phyloP scores from a whole-genome alignment of 2,113 vertebrate genomes.

The Mastomys natalensis region DNA sequence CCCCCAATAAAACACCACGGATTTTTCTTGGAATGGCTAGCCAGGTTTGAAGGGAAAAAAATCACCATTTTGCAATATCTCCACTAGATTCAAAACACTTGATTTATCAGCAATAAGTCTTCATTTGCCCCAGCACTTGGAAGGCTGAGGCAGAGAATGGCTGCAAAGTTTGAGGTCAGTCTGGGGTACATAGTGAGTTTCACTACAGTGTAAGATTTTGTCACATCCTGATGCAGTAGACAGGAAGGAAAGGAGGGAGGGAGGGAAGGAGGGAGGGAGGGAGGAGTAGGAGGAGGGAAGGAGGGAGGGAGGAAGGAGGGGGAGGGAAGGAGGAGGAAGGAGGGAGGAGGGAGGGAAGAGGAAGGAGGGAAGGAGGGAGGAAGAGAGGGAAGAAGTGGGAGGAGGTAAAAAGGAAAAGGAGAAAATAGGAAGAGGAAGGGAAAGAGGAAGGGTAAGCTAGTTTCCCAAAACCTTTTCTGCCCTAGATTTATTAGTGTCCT shows the following conservation, averaged over 20 bases:
- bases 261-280: fast-evolving
- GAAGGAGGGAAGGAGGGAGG: fast-evolving
- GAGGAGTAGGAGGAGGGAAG: fast-evolving
- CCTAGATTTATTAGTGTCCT: neutral
- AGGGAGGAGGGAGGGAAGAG: no score
- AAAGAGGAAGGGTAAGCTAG: neutral
- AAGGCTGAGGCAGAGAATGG: neutral
- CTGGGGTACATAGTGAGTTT: neutral
- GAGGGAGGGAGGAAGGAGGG: no score
- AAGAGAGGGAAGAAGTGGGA: no score
- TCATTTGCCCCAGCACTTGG: neutral
- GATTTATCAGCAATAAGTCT: neutral
- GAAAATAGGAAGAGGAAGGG: neutral
- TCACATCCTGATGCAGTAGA: neutral
- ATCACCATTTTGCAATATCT: neutral
- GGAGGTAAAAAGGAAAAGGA: neutral
- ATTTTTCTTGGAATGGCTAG: fast-evolving
- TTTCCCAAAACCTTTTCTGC: neutral
- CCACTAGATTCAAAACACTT: neutral
- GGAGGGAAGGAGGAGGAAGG: no score
- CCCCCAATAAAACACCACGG: neutral
- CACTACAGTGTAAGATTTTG: neutral
- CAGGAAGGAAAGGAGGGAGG: no score
- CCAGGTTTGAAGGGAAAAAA: neutral
- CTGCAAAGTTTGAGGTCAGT: neutral